Evolutionary conservation across 2,113 vertebrate species (phyloP).

Genomic region (Zosterops borbonicus): DNA sequence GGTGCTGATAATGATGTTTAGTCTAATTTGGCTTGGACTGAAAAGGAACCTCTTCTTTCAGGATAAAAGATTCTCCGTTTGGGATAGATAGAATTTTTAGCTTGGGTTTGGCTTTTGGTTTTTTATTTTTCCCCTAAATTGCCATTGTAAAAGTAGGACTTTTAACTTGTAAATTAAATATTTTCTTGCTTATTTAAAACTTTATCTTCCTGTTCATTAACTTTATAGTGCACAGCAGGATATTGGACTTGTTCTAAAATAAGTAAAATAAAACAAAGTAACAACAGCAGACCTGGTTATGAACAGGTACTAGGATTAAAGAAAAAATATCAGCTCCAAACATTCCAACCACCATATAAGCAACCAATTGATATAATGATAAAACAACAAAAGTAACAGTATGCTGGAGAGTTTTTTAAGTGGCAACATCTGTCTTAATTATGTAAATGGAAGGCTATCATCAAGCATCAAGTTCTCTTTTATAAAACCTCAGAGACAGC

Average conservation of each 20-base stretch:
- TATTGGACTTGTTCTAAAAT: neutral
- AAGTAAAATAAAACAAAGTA: neutral
- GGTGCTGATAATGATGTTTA: neutral
- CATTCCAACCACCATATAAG: neutral
- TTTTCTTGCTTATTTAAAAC: neutral
- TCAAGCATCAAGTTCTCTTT: neutral
- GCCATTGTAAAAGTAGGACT: neutral
- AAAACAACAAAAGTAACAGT: neutral
- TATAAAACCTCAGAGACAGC: neutral
- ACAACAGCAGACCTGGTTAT: neutral
- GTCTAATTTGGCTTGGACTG: neutral
- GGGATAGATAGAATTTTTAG: neutral
- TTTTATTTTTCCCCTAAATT: neutral
- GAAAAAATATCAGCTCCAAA: neutral
- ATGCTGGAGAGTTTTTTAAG: neutral
- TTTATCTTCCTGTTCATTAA: neutral
- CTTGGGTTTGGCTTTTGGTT: neutral
- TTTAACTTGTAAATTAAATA: neutral
- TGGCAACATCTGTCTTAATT: conserved; percentile 18
- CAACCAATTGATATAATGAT: neutral
- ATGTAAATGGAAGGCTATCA: neutral
- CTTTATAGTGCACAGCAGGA: neutral
- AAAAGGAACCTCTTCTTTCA: neutral
- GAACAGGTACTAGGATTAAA: accelerated
- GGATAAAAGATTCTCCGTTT: neutral